Base-by-base conservation (phyloP, 2,888 invertebrate species). In the Exephanes ischioxanthus region DNA sequence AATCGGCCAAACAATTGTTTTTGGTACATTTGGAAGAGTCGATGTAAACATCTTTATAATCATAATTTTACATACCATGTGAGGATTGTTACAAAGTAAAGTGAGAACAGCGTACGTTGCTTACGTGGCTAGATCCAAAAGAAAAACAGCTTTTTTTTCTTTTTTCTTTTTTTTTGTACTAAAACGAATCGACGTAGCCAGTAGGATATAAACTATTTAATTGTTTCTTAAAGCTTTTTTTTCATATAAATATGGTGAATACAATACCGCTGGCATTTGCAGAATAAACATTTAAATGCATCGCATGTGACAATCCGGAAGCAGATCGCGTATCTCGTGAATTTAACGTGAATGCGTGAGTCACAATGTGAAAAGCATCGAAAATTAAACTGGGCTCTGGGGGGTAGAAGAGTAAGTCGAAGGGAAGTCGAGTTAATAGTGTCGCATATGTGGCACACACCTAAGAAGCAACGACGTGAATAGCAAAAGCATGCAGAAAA, bases 371-470 rank as follows among this genome's bases (percentile, higher is more conserved):
- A 70, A 76, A 82, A 80, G 67, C 79, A 67, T 80, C 51, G 80
- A 83, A 72, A 83, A 80, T 80, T 58, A 79, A 63, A 79, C 37
- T 61, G 71, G 70, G 68, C 66, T 51, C 9, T 33, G n/a, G 16
- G 16, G 30, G 48, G 14, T 37, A 22, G 55, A 58, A 26, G 48
- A 45, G 22, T 1, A 16, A 26, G 78, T 37, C 41, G 33, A 77
- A 9, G 67, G 53, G 53, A 61, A 76, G 33, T 55, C 53, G 70
- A 81, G 77, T 84, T 82, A 85, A 85, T 82, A 83, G 85, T 80
- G 83, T 82, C 82, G 80, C 82, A 79, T 80, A 71, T 79, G 82
- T 79, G 79, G 76, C 82, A 73, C 83, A 79, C 85, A 79, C 79
- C 76, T 80, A 67, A 85, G 79, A 85, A 72, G 73, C 73, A 73